Conservation (phyloP, 2,888 invertebrate species). For the Calameuta pallipes region DNA sequence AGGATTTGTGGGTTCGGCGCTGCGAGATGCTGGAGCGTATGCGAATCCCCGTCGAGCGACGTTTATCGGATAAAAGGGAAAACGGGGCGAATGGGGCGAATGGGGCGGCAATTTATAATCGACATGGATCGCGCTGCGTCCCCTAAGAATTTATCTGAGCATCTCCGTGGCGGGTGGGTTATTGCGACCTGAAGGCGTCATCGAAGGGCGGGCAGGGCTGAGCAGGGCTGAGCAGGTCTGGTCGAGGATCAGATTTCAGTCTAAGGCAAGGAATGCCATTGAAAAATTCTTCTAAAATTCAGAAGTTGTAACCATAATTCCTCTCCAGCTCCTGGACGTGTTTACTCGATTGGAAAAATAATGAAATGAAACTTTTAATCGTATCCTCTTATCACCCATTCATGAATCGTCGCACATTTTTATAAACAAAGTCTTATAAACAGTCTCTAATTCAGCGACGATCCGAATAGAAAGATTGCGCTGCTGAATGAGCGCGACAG, state of each 20-base stretch:
- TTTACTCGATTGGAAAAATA: slow-evolving; percentile 34
- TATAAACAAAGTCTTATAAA: slow-evolving; percentile 36
- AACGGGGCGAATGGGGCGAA: no score
- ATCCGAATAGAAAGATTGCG: slow-evolving; percentile 27
- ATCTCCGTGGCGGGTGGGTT: no score
- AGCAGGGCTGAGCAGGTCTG: no score
- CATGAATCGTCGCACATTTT: slow-evolving; percentile 54
- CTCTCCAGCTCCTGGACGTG: slow-evolving; percentile 36
- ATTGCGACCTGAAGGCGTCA: no score
- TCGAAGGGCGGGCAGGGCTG: no score
- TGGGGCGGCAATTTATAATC: no score
- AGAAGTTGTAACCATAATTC: no score
- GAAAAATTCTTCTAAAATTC: no score
- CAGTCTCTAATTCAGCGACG: slow-evolving; percentile 50
- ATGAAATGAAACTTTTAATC: slow-evolving; percentile 58
- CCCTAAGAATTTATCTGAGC: no score
- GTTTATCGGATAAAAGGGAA: background rate
- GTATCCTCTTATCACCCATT: slow-evolving; percentile 55
- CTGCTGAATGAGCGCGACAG: slow-evolving; percentile 17
- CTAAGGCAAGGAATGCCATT: no score
- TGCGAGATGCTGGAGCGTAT: background rate
- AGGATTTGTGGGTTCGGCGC: background rate
- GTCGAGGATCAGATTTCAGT: no score
- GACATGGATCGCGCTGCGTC: no score
- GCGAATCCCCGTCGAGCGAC: background rate